Evolutionary conservation across 1,140 invertebrate genomes (phyloP).

Genomic region (Dreissena rostriformis): DNA sequence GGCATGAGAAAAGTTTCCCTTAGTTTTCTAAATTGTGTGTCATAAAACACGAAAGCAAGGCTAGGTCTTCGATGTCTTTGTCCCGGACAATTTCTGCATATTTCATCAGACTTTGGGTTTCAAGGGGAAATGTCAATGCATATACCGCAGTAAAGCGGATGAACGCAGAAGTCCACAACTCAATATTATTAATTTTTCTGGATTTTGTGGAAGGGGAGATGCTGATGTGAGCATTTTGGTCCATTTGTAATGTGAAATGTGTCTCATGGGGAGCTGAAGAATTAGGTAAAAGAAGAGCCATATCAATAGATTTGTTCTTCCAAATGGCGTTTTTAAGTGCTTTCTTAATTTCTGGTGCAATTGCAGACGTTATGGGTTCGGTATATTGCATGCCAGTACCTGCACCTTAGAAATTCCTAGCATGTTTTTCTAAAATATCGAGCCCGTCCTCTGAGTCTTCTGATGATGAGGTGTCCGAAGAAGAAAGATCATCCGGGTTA

Average conservation of each 20-base stretch:
- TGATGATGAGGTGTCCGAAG: no score
- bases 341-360: neutral
- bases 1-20: neutral
- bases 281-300: neutral
- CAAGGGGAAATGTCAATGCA: neutral
- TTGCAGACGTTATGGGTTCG: neutral
- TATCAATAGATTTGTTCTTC: neutral
- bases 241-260: neutral
- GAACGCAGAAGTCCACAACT: slow-evolving; percentile 24
- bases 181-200: slow-evolving; percentile 5
- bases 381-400: neutral
- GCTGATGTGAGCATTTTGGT: neutral
- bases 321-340: neutral
- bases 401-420: no score
- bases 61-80: neutral
- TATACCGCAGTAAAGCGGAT: slow-evolving; percentile 5
- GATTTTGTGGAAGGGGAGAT: neutral
- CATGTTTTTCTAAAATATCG: no score
- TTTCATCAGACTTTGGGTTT: slow-evolving; percentile 21
- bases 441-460: no score
- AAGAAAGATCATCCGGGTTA: no score
- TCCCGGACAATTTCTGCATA: slow-evolving; percentile 20
- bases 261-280: neutral
- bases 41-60: neutral
- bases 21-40: neutral